Evolutionary conservation across 2,113 vertebrate genomes (phyloP), one percentile per base, ranked within the genome.

Genomic region (Dicerorhinus sumatrensis): DNA sequence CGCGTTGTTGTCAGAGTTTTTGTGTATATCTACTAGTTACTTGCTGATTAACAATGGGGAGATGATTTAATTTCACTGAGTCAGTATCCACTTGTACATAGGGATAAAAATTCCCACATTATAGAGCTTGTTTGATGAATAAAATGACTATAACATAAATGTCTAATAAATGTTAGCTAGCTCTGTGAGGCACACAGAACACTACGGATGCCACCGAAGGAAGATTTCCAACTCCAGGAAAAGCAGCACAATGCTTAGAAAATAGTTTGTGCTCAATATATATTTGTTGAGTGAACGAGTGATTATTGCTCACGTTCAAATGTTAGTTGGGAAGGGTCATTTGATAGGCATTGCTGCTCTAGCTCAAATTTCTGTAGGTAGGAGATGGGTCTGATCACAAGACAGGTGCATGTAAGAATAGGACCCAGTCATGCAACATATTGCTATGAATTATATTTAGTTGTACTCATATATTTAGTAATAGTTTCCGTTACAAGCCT

Each of bases 51-150:
- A 48, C 7, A 31, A 4, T 23, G 13, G 33, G 18, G 60, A 46
- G 14, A 70, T 79, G 73, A 77, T 76, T 84, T 56, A 60, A 89
- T 76, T 91, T 82, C 39, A 83, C 14, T 46, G 6, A 77, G 20
- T 54, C 75, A 73, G 17, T 86, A 96, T 93, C 23, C 69, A 94
- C 39, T 92, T 89, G 11, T 77, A 85, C 4, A 48, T 9, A n/a
- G 20, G 29, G 1, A 86, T 89, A 89, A 73, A 89, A 91, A 39
- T 81, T 11, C 9, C n/a, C 7, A 91, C 18, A 3, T 83, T 36
- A 36, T 16, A 56, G 42, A 63, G 3, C 3, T 86, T 31, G 33
- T n/a, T 27, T 69, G 54, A 67, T 51, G 27, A 90, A 58, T 42
- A 67, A 82, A 94, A 54, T 63, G 23, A 46, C 70, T 54, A n/a